phyloP scores from a whole-genome alignment of 2,888 invertebrate genomes.

The Pomacea canaliculata region DNA sequence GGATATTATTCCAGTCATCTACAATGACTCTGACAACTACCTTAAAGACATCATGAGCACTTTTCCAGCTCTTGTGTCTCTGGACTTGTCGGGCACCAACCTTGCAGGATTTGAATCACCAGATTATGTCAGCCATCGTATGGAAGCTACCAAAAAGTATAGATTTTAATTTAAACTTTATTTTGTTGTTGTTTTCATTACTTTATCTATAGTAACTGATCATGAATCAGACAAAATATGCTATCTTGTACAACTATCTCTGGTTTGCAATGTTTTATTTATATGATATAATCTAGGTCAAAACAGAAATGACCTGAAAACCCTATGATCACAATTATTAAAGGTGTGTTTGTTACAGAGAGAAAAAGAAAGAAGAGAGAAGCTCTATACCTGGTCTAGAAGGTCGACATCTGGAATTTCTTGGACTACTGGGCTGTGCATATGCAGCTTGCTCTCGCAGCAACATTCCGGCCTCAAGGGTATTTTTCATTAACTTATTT shows the following conservation, averaged over 20 bases:
- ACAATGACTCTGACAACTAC: slow-evolving; percentile 79
- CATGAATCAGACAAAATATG: no score
- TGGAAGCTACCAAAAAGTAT: slow-evolving; percentile 21
- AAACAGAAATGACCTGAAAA: no score
- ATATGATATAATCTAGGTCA: no score
- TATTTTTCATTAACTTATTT: slow-evolving; percentile 68
- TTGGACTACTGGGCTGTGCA: slow-evolving; percentile 91
- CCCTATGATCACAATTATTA: no score
- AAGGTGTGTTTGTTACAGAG: no score
- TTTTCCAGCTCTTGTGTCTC: slow-evolving; percentile 81
- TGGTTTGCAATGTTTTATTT: no score
- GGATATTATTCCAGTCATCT: slow-evolving; percentile 77
- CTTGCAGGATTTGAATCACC: slow-evolving; percentile 79
- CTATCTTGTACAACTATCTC: no score
- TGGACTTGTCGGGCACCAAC: slow-evolving; percentile 97
- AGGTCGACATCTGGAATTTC: slow-evolving; percentile 85
- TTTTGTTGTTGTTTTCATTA: no score
- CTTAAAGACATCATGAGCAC: slow-evolving; percentile 80
- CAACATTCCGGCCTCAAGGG: slow-evolving; percentile 90
- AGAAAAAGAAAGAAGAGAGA: slow-evolving; percentile 10
- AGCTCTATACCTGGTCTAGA: slow-evolving; percentile 88
- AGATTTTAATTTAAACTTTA: neutral
- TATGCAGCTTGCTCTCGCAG: slow-evolving; percentile 90
- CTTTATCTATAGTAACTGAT: no score
- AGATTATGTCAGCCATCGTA: slow-evolving; percentile 37